These are phyloP conservation scores for Sanderia malayensis DNA, from an alignment of 30 jellyfish, hydroid and myxozoan genomes.

Conservation along the genomic window DNA sequence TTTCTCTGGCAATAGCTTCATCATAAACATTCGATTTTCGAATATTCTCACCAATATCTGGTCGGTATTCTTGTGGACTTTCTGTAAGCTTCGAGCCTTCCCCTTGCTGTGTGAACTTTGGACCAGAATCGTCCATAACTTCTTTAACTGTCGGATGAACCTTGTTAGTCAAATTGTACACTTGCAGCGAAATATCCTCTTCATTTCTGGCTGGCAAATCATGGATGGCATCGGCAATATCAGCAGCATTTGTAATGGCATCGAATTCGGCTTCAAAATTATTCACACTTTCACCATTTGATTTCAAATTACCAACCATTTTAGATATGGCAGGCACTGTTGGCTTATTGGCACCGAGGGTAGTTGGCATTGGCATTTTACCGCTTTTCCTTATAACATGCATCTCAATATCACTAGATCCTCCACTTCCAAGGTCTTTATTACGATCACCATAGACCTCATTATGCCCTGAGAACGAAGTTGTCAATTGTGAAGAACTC, in stretches of 20 bases:
- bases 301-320: constrained; percentile 34
- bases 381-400: constrained; percentile 3
- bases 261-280: constrained; percentile 58
- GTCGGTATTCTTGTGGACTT: background rate
- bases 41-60: background rate
- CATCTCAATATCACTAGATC: constrained; percentile 10
- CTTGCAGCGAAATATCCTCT: constrained; percentile 32
- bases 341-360: background rate
- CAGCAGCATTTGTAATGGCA: constrained; percentile 54
- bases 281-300: constrained; percentile 35
- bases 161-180: background rate
- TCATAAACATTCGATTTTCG: background rate
- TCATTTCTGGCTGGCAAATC: background rate
- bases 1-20: background rate
- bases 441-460: constrained; percentile 15
- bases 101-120: background rate
- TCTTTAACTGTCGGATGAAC: background rate
- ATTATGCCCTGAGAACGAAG: constrained; percentile 10
- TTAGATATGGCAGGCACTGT: background rate
- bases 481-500: constrained; percentile 12
- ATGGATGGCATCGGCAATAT: constrained; percentile 32
- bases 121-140: background rate
- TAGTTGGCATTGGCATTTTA: background rate
- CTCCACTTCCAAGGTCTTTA: background rate
- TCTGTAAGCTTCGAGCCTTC: background rate